Percentiles rank a stretch among this genome's conserved stretches.
Evolutionary conservation across 2,113 vertebrate genomes (phyloP).

Genomic region (Stomatorhinus ivindoensis): DNA sequence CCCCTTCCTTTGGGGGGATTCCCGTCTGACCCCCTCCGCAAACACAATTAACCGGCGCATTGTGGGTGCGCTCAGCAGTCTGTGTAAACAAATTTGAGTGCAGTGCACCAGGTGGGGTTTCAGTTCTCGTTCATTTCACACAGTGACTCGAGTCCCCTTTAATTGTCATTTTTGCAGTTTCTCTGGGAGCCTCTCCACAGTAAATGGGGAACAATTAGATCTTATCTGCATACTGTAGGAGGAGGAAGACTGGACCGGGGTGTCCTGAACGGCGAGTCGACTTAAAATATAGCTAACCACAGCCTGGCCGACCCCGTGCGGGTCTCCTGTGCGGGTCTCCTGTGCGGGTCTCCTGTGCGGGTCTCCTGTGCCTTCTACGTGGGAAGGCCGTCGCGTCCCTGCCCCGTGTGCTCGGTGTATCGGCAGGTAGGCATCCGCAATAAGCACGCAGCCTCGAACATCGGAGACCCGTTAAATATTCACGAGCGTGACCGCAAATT

Average conservation of each 20-base stretch:
- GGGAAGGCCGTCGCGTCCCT: neutral
- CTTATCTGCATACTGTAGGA: constrained; percentile 1
- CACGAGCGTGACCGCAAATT: neutral
- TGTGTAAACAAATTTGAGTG: neutral
- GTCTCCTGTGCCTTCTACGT: neutral
- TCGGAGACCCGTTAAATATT: neutral
- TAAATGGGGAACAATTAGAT: neutral
- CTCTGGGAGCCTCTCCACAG: neutral
- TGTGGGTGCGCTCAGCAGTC: neutral
- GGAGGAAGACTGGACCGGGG: constrained; percentile 18
- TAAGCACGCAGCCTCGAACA: neutral
- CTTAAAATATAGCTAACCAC: constrained; percentile 33
- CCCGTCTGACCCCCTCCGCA: neutral
- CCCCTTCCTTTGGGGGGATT: neutral
- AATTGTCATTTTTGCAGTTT: neutral
- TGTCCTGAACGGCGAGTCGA: constrained; percentile 22
- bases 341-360: too few species aligned
- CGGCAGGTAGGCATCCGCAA: neutral
- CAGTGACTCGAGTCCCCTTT: neutral
- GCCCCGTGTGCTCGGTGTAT: neutral
- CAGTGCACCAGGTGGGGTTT: neutral
- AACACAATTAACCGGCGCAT: neutral
- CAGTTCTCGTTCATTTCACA: constrained; percentile 17
- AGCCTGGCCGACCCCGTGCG: neutral
- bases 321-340: neutral